These are phyloP conservation scores for Schizotus pectinicornis DNA, from an alignment of 2,888 invertebrate genomes.

Conservation along the genomic window DNA sequence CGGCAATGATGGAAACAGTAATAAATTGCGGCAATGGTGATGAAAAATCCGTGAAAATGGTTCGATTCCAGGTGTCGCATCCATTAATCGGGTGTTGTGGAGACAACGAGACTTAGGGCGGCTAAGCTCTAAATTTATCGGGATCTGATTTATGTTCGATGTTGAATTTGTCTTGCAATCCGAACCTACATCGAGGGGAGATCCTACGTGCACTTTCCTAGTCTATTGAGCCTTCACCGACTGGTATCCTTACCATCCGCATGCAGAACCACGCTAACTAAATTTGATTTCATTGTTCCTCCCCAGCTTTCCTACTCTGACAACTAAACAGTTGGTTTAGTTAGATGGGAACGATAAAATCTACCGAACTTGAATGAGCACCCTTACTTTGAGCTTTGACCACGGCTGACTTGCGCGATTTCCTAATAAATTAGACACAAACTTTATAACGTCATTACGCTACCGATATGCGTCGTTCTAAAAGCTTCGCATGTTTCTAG, in stretches of 20 bases:
- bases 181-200: neutral
- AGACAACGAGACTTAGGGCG: constrained; percentile 15
- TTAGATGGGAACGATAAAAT: constrained; percentile 19
- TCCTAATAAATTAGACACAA: constrained; percentile 20
- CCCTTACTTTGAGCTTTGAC: constrained; percentile 15
- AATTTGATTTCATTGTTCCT: constrained; percentile 30
- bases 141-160: constrained; percentile 20
- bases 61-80: constrained; percentile 20
- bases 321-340: constrained; percentile 27
- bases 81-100: constrained; percentile 7
- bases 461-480: constrained; percentile 16
- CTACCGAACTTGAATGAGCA: constrained; percentile 13
- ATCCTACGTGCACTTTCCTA: neutral
- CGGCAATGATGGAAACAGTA: constrained; percentile 23
- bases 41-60: constrained; percentile 10
- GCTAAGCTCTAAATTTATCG: constrained; percentile 23
- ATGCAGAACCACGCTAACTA: constrained; percentile 27
- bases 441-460: constrained; percentile 22
- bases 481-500: constrained; percentile 20
- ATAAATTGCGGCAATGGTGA: constrained; percentile 19
- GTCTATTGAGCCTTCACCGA: constrained; percentile 15
- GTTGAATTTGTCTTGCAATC: constrained; percentile 16
- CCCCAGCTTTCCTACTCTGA: constrained; percentile 16
- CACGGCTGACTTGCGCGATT: constrained; percentile 17
- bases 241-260: constrained; percentile 9